A percentile compares a stretch with the other conserved stretches of the same genome.
phyloP scores from a whole-genome alignment of 2,797 vertebrate species.

The Poeciliopsis paucimaculata region DNA sequence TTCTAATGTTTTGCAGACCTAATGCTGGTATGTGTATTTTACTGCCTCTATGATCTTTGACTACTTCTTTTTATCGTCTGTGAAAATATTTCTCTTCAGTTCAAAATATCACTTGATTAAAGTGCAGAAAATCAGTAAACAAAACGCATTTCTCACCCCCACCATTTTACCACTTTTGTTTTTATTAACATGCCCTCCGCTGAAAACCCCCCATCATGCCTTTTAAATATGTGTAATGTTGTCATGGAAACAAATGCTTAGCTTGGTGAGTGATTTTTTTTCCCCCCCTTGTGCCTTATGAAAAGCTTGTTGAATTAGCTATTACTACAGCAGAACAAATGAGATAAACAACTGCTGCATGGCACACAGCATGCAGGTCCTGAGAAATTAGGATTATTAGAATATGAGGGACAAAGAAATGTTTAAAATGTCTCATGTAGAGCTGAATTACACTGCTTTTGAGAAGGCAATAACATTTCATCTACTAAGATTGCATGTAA shows the following conservation, averaged over 20 bases:
- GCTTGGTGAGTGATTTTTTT: not conserved
- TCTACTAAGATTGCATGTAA: not conserved
- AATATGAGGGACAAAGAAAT: not conserved
- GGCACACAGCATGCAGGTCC: not conserved
- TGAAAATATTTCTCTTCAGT: not conserved
- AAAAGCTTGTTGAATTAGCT: not conserved
- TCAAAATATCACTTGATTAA: not conserved
- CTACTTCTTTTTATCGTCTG: not conserved
- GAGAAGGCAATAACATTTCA: not conserved
- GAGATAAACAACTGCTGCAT: not conserved
- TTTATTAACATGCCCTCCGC: not conserved
- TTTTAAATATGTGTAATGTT: not conserved
- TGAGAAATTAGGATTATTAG: not conserved
- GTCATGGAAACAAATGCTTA: not conserved
- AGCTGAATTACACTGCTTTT: not conserved
- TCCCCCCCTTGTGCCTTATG: not conserved
- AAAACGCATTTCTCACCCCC: not conserved
- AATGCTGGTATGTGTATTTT: not conserved
- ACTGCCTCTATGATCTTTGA: not conserved
- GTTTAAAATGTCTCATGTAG: not conserved
- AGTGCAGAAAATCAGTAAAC: not conserved
- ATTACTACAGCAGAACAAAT: not conserved
- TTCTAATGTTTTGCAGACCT: not conserved
- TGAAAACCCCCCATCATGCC: not conserved
- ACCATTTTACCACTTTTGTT: not conserved